These are phyloP conservation scores for Metaphire vulgaris DNA, from an alignment of 1,140 invertebrate genomes.

Conservation along the genomic window DNA sequence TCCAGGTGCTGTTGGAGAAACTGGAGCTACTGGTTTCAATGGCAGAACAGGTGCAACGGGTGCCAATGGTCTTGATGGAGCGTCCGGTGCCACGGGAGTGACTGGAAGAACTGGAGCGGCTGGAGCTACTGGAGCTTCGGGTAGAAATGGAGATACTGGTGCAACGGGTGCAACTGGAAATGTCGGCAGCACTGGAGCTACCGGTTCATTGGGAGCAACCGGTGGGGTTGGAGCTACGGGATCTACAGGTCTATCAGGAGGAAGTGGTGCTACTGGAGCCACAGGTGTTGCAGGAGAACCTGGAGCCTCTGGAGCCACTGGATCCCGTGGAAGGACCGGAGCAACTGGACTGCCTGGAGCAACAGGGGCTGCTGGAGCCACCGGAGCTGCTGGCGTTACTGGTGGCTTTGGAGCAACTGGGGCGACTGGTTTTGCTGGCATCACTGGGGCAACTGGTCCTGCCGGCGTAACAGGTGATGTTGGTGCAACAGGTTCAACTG, in stretches of 20 bases:
- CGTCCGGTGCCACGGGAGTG: background rate
- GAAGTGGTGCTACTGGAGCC: background rate
- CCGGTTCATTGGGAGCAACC: background rate
- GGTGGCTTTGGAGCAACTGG: background rate
- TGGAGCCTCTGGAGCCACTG: background rate
- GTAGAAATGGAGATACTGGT: background rate
- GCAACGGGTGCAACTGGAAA: background rate
- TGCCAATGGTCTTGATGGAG: background rate
- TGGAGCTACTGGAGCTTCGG: background rate
- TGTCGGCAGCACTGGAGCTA: background rate
- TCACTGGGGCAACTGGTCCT: background rate
- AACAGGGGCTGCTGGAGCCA: constrained; percentile 3
- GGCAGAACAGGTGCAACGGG: background rate
- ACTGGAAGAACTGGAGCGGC: background rate
- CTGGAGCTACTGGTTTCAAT: background rate
- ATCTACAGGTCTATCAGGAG: constrained; percentile 1
- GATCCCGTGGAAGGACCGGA: constrained; percentile 3
- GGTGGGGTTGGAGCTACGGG: background rate
- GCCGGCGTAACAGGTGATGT: background rate
- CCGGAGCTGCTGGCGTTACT: background rate
- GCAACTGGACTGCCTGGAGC: constrained; percentile 1
- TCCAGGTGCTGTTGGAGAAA: background rate
- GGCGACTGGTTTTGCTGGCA: background rate
- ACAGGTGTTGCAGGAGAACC: constrained; percentile 12
- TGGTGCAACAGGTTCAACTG: background rate